Base-by-base conservation (phyloP, 1,140 invertebrate species). In the Trachelipus rathkii region DNA sequence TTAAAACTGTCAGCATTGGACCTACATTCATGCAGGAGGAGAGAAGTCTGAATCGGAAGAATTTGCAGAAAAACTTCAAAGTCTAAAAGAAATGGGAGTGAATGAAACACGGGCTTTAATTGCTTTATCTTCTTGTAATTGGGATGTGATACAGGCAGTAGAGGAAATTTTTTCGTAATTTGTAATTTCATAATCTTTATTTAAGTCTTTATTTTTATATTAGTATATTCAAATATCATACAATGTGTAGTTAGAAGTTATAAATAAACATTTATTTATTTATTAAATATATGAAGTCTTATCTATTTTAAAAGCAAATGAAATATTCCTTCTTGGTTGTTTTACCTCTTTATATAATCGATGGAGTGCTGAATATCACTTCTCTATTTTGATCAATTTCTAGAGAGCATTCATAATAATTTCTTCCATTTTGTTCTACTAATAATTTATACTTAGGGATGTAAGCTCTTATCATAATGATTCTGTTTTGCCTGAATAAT, bases 21-120 rank as follows among this genome's bases (percentile, higher is more conserved):
- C n/a, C n/a, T n/a, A n/a, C n/a, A n/a, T 92, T 19, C 99, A 98
- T 88, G 98, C 97, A 44, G 92, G 92, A 82, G 94, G 91, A 83
- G 23, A 43, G 24, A 78, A 24, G 2, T 24, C 15, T 23, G 13
- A 23, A 68, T 72, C 88, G 73, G 91, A n/a, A n/a, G n/a, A 95
- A 78, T 92, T 92, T 86, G 90, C 93, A 85, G 88, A 90, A 76
- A 94, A 94, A 87, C 92, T 95, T 79, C 90, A 90, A n/a, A n/a
- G 82, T 79, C 86, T 96, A 70, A 88, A 89, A 77, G 93, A 96
- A 82, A 95, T 96, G 92, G 94, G 94, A n/a, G 91, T 73, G 90
- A 92, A 43, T 89, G 89, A 75, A 87, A 89, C 60, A 87, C 87
- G 69, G 87, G 82, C 81, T 69, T 89, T 82, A 88, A 78, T 81